phyloP scores from a whole-genome alignment of 2,888 invertebrate genomes.

The Didymodactylos carnosus region DNA sequence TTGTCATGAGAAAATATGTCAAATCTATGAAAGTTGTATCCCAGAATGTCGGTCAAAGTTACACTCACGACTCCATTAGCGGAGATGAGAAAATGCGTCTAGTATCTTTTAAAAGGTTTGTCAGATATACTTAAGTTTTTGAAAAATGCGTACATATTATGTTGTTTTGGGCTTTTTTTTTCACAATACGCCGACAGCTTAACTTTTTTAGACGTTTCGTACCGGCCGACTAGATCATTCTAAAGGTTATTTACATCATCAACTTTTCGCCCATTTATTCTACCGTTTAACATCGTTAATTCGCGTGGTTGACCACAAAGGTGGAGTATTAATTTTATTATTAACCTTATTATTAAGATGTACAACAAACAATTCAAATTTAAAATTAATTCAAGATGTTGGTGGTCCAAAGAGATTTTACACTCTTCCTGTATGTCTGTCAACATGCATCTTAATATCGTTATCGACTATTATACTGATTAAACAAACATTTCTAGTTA shows the following conservation, averaged over 20 bases:
- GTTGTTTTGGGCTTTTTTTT: too few species aligned
- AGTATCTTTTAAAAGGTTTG: too few species aligned
- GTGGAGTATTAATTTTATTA: not conserved
- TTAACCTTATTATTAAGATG: not conserved
- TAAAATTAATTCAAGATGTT: not conserved
- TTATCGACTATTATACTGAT: constrained; percentile 2
- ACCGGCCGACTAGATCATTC: not conserved
- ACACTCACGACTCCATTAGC: too few species aligned
- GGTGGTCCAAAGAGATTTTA: constrained; percentile 1
- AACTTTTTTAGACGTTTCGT: too few species aligned
- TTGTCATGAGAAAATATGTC: too few species aligned
- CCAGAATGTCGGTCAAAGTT: too few species aligned
- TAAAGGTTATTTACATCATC: not conserved
- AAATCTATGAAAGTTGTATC: too few species aligned
- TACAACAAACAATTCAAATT: not conserved
- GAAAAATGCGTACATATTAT: too few species aligned
- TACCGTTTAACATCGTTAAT: not conserved
- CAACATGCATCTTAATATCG: not conserved
- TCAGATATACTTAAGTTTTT: too few species aligned
- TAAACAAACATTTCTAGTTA: too few species aligned
- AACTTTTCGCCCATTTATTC: constrained; percentile 4
- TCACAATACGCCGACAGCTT: too few species aligned
- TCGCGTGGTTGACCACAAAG: constrained; percentile 5
- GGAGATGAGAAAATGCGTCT: too few species aligned
- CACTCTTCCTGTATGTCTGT: not conserved